A percentile compares a stretch with the other conserved stretches of the same genome.
Conservation (phyloP, 1,140 invertebrate species). For the Antheraea mylitta region DNA sequence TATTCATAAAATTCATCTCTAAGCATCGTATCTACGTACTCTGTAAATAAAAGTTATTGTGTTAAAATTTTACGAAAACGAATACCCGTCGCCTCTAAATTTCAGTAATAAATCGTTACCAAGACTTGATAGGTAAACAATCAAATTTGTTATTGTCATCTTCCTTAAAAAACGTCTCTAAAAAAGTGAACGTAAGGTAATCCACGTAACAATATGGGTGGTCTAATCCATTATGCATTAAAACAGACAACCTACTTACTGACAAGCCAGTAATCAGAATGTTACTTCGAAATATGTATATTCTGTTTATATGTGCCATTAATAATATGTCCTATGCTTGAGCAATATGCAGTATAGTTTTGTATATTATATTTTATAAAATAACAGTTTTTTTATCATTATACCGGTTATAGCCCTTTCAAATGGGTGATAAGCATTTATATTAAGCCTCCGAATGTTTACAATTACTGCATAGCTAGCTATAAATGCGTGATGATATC, state of each 20-base stretch:
- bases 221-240: slow-evolving; percentile 7
- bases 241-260: slow-evolving; percentile 5
- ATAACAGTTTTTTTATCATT: too few species aligned
- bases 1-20: too few species aligned
- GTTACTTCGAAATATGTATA: slow-evolving; percentile 1
- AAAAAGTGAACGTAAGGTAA: neutral
- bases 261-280: slow-evolving; percentile 11
- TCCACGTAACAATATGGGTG: neutral
- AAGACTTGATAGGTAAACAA: neutral
- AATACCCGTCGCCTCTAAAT: too few species aligned
- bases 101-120: neutral
- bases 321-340: neutral
- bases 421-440: too few species aligned
- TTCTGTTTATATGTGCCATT: slow-evolving; percentile 6
- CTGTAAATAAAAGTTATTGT: too few species aligned
- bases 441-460: too few species aligned
- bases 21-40: too few species aligned
- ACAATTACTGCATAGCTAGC: too few species aligned
- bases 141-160: slow-evolving; percentile 12
- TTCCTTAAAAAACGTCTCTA: neutral
- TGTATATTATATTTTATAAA: neutral
- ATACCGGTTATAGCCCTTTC: too few species aligned
- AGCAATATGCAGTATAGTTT: neutral
- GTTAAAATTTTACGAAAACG: too few species aligned
- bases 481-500: too few species aligned